Base-by-base conservation (phyloP, 2,888 invertebrate species). In the Ferdinandea cuprea region DNA sequence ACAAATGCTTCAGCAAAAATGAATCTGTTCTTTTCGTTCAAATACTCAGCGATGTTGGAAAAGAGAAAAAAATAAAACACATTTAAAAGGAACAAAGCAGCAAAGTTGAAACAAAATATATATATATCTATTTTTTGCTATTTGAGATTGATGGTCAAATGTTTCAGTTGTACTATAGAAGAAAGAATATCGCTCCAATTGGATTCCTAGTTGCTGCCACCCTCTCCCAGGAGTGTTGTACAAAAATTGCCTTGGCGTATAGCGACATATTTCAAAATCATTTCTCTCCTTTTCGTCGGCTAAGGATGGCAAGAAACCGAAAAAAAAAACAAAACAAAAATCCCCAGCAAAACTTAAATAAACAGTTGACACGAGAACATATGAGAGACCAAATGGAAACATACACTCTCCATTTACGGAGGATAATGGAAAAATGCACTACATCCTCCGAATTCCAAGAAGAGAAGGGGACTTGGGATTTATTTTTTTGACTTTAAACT, bases 331-430 rank as follows among this genome's bases (percentile, higher is more conserved):
- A n/a, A n/a, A n/a, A n/a, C n/a, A n/a, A 58, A 69, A 80, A 80
- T 74, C 63, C 63, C 63, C 3, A 5, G 35, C 11, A 78, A 69
- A 58, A 74, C 63, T 69, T 65, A 80, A 52, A 80, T 69, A 80
- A 80, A 74, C 74, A 80, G 56, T 73, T 80, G 79, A 73, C 68
- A 80, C 50, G 63, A 80, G 74, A 69, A 80, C 74, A 63, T 74
- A 74, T 74, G 80, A 69, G 50, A 48, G 63, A 56, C 42, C 56
- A 80, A 80, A 80, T 80, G 68, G 80, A 74, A 80, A 65, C 74
- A 74, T 58, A 80, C 48, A 74, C 68, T 69, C 61, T 63, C 73
- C 48, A 74, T 73, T 80, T 80, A 17, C 19, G 28, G 28, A 65
- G 63, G 35, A 74, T 80, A 80, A 80, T 80, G 63, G 74, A 63